Base-by-base conservation (phyloP, 2,113 vertebrate genomes). In the Bos taurus region DNA sequence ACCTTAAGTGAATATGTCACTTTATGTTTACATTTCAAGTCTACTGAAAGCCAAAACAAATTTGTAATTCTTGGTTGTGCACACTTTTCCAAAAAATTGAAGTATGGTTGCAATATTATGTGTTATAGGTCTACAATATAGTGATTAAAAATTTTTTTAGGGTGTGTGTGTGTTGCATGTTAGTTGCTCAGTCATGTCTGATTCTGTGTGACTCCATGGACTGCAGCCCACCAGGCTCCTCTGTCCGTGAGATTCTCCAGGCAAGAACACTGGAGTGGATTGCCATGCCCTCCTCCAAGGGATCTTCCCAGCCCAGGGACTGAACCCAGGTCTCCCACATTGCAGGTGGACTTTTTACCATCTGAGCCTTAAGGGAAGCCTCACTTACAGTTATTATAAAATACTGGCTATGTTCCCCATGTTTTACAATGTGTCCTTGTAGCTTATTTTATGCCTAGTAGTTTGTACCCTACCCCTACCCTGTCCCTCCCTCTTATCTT, bases 1-100 rank as follows among this genome's bases (percentile, higher is more conserved):
- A 64, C 15, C 40, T 89, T 96, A 67, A 67, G 82, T 14, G 36
- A 91, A 36, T 30, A 88, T 3, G 26, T 33, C 60, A n/a, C 15
- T 50, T 77, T 50, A 10, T 57, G 43, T 85, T 56, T 56, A 60
- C 2, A 30, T 62, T 92, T n/a, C n/a, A 94, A 54, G n/a, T 74
- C 84, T 62, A 81, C 57, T 67, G 54, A 95, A 92, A 60, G 52
- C 1, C 92, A 83, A 94, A 81, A 57, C 43, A 92, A 97, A 98
- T 43, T 14, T 96, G 33, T 14, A 96, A 92, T 30, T 30, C 80
- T 85, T 93, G 85, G 71, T 30, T 23, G 64, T 23, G 11, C 6
- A 74, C 2, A 77, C 50, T 46, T 91, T 56, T n/a, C 12, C 21
- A 36, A 82, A 54, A 82, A 54, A 54, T 9, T 56, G n/a, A 83